phyloP scores from a whole-genome alignment of 2,113 vertebrate genomes.

The Egretta garzetta region DNA sequence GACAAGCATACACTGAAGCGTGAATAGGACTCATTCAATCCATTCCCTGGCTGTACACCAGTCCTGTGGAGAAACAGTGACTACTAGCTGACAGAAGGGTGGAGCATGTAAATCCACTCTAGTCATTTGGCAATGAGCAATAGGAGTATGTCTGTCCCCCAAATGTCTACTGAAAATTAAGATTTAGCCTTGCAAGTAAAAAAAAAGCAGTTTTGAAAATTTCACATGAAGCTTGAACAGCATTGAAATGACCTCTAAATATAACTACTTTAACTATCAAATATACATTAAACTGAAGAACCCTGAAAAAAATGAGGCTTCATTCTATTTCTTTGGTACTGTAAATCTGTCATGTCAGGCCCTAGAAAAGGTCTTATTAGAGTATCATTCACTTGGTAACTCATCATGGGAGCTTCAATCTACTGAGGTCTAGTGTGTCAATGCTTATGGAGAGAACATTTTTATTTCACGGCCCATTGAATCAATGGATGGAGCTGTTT shows the following conservation, averaged over 20 bases:
- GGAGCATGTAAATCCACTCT: not conserved
- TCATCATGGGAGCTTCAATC: not conserved
- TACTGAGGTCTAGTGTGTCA: not conserved
- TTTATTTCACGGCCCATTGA: conserved; percentile 56
- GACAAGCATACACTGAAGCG: fast-evolving
- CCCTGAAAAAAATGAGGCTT: not conserved
- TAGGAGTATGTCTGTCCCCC: not conserved
- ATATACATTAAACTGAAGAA: not conserved
- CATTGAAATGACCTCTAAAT: not conserved
- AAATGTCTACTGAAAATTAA: not conserved
- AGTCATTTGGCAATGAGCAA: not conserved
- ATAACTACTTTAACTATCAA: not conserved
- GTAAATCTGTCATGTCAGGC: not conserved
- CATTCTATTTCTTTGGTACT: not conserved
- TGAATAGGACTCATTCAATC: not conserved
- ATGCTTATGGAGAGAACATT: not conserved
- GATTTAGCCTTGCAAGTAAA: not conserved
- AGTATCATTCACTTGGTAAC: conserved; percentile 4
- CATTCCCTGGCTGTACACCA: not conserved
- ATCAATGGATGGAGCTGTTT: conserved; percentile 31
- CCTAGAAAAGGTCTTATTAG: not conserved
- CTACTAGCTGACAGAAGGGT: not conserved
- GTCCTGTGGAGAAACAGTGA: not conserved
- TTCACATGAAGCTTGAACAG: not conserved
- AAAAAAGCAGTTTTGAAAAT: not conserved